Conservation (phyloP, 2,113 vertebrate species). For the Eubucco bourcierii region DNA sequence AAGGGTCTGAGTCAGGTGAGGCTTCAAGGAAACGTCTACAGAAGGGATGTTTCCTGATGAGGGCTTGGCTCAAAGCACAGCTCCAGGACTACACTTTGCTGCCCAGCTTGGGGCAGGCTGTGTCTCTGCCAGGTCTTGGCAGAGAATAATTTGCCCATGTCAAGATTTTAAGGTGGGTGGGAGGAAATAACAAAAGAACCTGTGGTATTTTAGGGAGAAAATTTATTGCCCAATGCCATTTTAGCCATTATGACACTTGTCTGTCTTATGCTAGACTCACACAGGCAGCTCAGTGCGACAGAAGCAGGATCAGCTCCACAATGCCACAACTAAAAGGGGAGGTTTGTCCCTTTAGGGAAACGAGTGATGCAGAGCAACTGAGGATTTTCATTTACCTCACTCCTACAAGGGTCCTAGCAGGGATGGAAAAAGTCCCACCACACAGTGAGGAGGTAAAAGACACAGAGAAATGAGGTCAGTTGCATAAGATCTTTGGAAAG, state of each 20-base stretch:
- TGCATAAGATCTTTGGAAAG: conserved; percentile 9
- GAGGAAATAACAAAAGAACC: not conserved
- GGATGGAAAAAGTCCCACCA: not conserved
- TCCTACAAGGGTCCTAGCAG: not conserved
- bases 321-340: not conserved
- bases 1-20: not conserved
- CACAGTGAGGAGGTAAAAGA: not conserved
- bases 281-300: not conserved
- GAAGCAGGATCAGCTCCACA: not conserved
- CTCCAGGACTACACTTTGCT: not conserved
- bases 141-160: rapidly evolving
- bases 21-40: not conserved
- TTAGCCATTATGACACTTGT: not conserved
- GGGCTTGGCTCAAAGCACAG: not conserved
- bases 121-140: not conserved
- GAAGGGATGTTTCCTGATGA: not conserved
- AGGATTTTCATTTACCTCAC: not conserved
- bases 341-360: not conserved
- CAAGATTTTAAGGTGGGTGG: not conserved
- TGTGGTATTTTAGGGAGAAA: not conserved
- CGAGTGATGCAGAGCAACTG: not conserved
- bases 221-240: not conserved
- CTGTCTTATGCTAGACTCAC: not conserved
- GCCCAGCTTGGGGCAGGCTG: not conserved
- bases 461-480: not conserved